These are phyloP conservation scores for Elegia similella DNA, from an alignment of 2,888 invertebrate species.

Conservation along the genomic window DNA sequence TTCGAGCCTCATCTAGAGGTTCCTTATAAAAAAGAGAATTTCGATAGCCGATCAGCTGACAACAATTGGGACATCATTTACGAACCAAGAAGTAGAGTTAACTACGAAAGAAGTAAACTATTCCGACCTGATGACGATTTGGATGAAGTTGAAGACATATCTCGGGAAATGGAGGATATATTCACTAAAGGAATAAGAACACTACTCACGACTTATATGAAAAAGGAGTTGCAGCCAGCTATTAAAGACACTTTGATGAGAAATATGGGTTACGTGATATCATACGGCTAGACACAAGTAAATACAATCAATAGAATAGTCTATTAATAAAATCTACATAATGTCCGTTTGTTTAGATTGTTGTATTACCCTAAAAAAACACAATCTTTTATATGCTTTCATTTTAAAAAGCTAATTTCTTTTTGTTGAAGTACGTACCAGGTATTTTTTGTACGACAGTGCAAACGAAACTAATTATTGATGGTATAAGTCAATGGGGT, in stretches of 20 bases:
- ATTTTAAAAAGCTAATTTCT: too few relatives aligned
- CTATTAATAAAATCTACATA: slow-evolving; percentile 1
- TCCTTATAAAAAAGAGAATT: slow-evolving; percentile 38
- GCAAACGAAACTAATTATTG: too few relatives aligned
- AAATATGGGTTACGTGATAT: slow-evolving; percentile 93
- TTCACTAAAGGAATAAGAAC: slow-evolving; percentile 92
- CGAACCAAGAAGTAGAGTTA: slow-evolving; percentile 58
- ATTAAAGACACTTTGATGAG: slow-evolving; percentile 93
- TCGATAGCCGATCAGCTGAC: slow-evolving; percentile 51
- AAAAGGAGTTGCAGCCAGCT: slow-evolving; percentile 90
- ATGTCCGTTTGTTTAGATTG: neutral
- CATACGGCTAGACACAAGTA: slow-evolving; percentile 86
- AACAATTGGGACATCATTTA: slow-evolving; percentile 61
- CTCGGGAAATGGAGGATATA: slow-evolving; percentile 91
- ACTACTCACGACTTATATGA: slow-evolving; percentile 90
- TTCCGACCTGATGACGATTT: slow-evolving; percentile 77
- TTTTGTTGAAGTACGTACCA: too few relatives aligned
- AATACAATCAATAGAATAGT: slow-evolving; percentile 12
- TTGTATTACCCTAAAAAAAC: too few relatives aligned
- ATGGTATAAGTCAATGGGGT: too few relatives aligned
- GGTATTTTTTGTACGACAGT: too few relatives aligned
- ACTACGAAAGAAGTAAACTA: slow-evolving; percentile 72
- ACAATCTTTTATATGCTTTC: too few relatives aligned
- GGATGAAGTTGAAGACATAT: slow-evolving; percentile 85
- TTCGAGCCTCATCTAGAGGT: slow-evolving; percentile 59